phyloP scores from a whole-genome alignment of 2,888 invertebrate species.

The Diaphora mendica region DNA sequence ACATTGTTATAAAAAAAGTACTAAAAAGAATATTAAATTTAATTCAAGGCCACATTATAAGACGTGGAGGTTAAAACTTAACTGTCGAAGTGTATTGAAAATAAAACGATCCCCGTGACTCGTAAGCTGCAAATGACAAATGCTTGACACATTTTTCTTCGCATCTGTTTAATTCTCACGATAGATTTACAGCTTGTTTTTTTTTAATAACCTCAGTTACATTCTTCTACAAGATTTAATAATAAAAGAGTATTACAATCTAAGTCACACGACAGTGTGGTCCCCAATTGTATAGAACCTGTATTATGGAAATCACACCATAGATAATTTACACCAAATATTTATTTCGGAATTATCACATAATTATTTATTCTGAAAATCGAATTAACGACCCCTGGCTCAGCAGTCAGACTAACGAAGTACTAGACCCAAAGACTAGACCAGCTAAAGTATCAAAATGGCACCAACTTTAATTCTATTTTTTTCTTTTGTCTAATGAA shows the following conservation, averaged over 20 bases:
- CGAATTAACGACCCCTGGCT: too few species aligned
- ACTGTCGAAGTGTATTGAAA: neutral
- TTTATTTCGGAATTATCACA: too few species aligned
- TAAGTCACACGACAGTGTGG: too few species aligned
- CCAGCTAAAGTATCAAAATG: neutral
- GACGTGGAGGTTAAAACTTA: neutral
- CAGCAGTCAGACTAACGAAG: neutral
- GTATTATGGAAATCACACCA: neutral
- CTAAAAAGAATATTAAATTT: neutral
- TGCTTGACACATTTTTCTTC: constrained; percentile 26
- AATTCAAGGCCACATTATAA: neutral
- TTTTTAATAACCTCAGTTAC: constrained; percentile 17
- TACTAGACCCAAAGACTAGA: neutral
- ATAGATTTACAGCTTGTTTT: constrained; percentile 35
- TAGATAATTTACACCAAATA: neutral
- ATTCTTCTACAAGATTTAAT: neutral
- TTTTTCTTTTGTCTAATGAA: neutral
- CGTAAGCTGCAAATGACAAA: constrained; percentile 22
- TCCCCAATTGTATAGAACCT: too few species aligned
- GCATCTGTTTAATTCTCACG: constrained; percentile 29
- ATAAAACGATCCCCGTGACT: constrained; percentile 3
- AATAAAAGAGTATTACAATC: too few species aligned
- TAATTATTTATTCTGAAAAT: neutral
- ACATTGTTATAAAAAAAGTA: neutral
- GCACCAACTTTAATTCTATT: too few species aligned